Evolutionary conservation across 2,113 vertebrate genomes (phyloP), one percentile per base, ranked within the genome.

Genomic region (Apaloderma vittatum): DNA sequence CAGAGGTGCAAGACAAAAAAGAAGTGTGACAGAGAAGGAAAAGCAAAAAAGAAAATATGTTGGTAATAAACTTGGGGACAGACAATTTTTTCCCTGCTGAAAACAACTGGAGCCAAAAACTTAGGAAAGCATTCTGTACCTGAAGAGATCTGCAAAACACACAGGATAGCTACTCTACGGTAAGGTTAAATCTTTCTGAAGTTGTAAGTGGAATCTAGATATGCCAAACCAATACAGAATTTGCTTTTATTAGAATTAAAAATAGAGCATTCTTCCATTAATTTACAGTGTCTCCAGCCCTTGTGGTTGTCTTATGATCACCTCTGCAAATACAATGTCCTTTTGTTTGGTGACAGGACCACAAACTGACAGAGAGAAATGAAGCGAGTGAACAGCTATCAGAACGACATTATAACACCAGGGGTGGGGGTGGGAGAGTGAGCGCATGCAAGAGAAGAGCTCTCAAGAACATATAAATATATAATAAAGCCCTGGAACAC

Each of bases 391-490:
- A 97, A 97, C 61, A 96, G 95, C 96, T 92, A 96, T 97, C 86
- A 97, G 94, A 96, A 95, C 0, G 3, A 97, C 88, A 87, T 82
- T 92, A 29, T 75, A 95, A 93, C 81, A 77, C 82, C 75, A 49
- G 11, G 36, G 36, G 9, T 91, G 81, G 62, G 81, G 68, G 49
- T 68, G 55, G 40, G 57, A 72, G 30, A 74, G 29, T 49, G 78
- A 46, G 72, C 24, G 30, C 82, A 89, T 75, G 80, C 82, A 94
- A 91, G 72, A 92, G 85, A 86, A 92, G 85, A 93, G 95, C 95
- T 96, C 93, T 92, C 80, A 97, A 96, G 97, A 95, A 96, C 88
- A 84, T 94, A 97, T 97, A 97, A 95, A 97, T 97, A 95, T 95
- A 97, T 97, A 97, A 97, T 97, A 97, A 59, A 94, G 54, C 62